These are phyloP conservation scores for Styela clava DNA, from an alignment of 23 tunicate genomes.

Conservation along the genomic window DNA sequence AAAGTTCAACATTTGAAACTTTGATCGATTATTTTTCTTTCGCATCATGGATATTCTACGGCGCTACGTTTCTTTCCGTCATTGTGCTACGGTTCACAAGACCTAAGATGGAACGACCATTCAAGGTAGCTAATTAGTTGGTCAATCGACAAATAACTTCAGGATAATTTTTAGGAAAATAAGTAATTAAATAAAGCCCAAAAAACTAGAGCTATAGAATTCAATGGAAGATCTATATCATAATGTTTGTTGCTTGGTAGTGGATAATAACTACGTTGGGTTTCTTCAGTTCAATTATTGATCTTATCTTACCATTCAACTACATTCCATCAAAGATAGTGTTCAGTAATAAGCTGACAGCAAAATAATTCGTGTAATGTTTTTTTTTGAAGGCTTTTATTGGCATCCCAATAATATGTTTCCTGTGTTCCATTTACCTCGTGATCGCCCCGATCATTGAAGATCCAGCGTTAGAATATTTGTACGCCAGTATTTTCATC, in stretches of 20 bases:
- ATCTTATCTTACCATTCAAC: too few relatives aligned
- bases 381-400: conserved; percentile 31
- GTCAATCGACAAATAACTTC: not conserved
- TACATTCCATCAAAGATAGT: too few relatives aligned
- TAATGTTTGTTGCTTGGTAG: too few relatives aligned
- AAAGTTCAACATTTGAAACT: conserved; percentile 50
- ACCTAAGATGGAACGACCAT: conserved; percentile 62
- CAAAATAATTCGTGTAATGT: too few relatives aligned
- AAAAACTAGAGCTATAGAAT: not conserved
- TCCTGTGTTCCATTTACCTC: conserved; percentile 25
- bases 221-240: too few relatives aligned
- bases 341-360: too few relatives aligned
- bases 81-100: conserved; percentile 52
- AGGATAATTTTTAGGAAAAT: not conserved
- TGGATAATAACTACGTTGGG: too few relatives aligned
- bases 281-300: too few relatives aligned
- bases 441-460: conserved; percentile 51
- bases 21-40: conserved; percentile 73
- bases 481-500: conserved; percentile 30
- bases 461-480: conserved; percentile 25
- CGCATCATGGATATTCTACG: conserved; percentile 83
- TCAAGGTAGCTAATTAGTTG: conserved; percentile 26
- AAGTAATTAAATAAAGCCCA: not conserved
- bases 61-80: conserved; percentile 65
- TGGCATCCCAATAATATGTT: conserved; percentile 28